Percentiles rank a stretch among this genome's conserved stretches.
These are phyloP conservation scores for Lytechinus variegatus DNA, from an alignment of 35 echinoderm and acorn worm species.

Conservation along the genomic window DNA sequence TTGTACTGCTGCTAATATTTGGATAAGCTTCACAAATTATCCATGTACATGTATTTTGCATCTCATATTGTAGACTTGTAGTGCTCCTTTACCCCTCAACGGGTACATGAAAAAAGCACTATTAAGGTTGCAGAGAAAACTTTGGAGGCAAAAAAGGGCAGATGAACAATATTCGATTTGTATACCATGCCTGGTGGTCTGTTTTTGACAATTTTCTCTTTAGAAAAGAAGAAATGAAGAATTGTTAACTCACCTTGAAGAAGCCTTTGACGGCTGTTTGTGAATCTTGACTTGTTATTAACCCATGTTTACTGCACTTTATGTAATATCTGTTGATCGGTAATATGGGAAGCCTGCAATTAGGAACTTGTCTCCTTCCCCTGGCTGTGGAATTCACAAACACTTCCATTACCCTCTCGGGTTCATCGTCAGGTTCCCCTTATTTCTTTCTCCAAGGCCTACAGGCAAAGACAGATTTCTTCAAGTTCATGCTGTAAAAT, in stretches of 20 bases:
- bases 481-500: not conserved
- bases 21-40: no score
- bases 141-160: not conserved
- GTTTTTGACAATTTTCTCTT: not conserved
- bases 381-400: not conserved
- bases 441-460: not conserved
- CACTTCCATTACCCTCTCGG: not conserved
- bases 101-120: no score
- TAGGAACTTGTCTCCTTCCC: not conserved
- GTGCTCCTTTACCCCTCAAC: no score
- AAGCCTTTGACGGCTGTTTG: not conserved
- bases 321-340: not conserved
- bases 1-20: no score
- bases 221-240: not conserved
- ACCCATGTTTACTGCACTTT: slow-evolving; percentile 1
- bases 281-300: not conserved
- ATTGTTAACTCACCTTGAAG: not conserved
- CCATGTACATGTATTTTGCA: no score
- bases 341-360: slow-evolving; percentile 11
- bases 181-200: not conserved
- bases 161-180: not conserved
- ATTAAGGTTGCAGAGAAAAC: not conserved
- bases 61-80: no score
- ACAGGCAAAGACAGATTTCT: not conserved
- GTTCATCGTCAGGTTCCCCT: not conserved